Percentiles rank a stretch among this genome's conserved stretches.
Conservation (phyloP, 2,797 vertebrate species). For the Xenentodon cancila region DNA sequence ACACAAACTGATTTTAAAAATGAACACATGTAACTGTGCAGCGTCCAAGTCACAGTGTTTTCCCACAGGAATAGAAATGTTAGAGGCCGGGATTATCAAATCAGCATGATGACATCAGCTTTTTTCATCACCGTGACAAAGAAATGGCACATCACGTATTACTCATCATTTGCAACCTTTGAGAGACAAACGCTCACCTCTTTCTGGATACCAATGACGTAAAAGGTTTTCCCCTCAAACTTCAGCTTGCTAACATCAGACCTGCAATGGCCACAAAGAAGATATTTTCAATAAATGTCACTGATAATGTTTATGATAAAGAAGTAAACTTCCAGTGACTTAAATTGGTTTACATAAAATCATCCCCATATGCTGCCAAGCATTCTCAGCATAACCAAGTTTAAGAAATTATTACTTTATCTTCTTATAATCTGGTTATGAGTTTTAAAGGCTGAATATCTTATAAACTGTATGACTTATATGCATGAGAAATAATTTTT, state of each 20-base stretch:
- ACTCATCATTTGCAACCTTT: conserved; percentile 17
- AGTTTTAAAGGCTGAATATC: too few species aligned
- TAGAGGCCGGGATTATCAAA: conserved; percentile 19
- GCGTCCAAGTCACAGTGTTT: conserved; percentile 13
- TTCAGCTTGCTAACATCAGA: conserved; percentile 96
- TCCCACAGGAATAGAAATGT: conserved; percentile 10
- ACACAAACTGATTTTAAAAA: conserved; percentile 17
- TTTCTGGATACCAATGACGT: conserved; percentile 93
- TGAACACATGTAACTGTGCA: conserved; percentile 9
- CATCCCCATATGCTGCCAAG: too few species aligned
- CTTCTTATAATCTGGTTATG: too few species aligned
- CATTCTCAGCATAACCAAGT: neutral
- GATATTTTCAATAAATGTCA: neutral
- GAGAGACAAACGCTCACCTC: conserved; percentile 83
- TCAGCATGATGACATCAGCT: conserved; percentile 13
- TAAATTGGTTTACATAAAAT: too few species aligned
- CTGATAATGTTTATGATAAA: too few species aligned
- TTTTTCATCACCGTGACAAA: conserved; percentile 20
- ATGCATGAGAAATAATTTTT: too few species aligned
- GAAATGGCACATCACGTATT: conserved; percentile 15
- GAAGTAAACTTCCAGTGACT: too few species aligned
- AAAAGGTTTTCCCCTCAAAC: conserved; percentile 98
- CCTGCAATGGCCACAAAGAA: conserved; percentile 79
- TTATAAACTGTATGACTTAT: too few species aligned
- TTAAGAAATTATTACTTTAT: neutral